Conservation (phyloP, 2,113 vertebrate species). For the Quiscalus mexicanus region DNA sequence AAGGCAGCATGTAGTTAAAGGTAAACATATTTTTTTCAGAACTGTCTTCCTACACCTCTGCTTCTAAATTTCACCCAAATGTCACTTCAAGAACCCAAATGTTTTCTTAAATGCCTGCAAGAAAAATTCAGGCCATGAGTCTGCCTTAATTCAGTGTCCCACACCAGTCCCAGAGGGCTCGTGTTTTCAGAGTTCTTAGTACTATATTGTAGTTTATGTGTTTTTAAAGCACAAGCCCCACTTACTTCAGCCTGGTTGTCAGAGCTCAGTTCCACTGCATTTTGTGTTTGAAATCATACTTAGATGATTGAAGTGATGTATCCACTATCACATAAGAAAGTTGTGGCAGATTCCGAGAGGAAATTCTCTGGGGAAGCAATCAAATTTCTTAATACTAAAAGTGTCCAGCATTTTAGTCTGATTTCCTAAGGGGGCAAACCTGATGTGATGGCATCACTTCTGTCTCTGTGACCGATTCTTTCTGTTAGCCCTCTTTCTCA, state of each 20-base stretch:
- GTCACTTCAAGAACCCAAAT: not conserved
- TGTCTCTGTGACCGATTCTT: not conserved
- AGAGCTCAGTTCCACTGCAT: not conserved
- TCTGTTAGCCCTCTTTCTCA: not conserved
- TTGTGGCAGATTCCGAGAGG: not conserved
- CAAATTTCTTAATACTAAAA: not conserved
- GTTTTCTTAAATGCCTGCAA: not conserved
- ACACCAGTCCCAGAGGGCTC: rapidly evolving
- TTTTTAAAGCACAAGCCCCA: not conserved
- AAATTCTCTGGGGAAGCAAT: not conserved
- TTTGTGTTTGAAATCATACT: not conserved
- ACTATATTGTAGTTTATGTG: not conserved
- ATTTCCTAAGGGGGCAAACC: slow-evolving; percentile 3
- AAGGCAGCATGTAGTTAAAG: not conserved
- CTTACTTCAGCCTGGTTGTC: not conserved
- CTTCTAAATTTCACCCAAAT: not conserved
- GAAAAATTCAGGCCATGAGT: not conserved
- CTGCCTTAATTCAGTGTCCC: not conserved
- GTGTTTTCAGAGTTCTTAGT: not conserved
- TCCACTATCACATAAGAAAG: not conserved
- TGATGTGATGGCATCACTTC: not conserved
- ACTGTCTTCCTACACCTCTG: not conserved
- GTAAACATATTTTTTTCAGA: not conserved
- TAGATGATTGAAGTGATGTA: not conserved
- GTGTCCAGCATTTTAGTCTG: not conserved